Base-by-base conservation (phyloP, 2,888 invertebrate species). In the Orthonychiurus folsomi region DNA sequence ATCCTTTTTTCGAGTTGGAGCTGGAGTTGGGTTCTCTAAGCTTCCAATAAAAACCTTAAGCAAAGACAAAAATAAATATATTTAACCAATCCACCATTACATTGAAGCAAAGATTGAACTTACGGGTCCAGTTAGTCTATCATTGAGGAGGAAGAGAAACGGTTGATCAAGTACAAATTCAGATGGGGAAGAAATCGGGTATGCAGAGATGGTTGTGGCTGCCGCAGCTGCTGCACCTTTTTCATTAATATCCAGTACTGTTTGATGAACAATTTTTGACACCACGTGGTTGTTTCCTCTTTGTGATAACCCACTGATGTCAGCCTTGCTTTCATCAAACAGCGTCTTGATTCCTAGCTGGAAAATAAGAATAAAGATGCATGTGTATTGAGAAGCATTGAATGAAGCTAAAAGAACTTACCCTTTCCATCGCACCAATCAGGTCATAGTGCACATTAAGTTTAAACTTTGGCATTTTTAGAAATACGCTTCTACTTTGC, bases 181-280 rank as follows among this genome's bases (percentile, higher is more conserved):
- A 20, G 68, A 68, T 12, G 68, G 64, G 5, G 66, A 63, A 1
- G 66, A 65, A 59, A 68, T 68, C 2, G 68, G 68, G 52, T 66
- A 68, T 27, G 65, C 55, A 15, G 59, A 61, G 1, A 61, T 56
- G 1, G 57, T 57, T 2, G 66, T 62, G 37, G 50, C 66, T 5
- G 66, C 66, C 1, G 66, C 66, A 1, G 61, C 68, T 0, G 61
- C 62, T 2, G 68, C 68, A 27, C 68, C 68, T 21, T 63, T 54
- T 50, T 68, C 68, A 56, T 66, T 62, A 9, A 68, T 50, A 25
- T 68, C 66, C 48, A 68, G 20, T 2, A 57, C 47, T 1, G 68
- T 63, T 37, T 66, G 59, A 56, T 68, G 68, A n/a, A 66, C 37
- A 37, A 68, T 61, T 55, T 59, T 58, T 24, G 63, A 64, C 1